Base-by-base conservation (phyloP, 2,888 invertebrate genomes). In the Eulithis testata region DNA sequence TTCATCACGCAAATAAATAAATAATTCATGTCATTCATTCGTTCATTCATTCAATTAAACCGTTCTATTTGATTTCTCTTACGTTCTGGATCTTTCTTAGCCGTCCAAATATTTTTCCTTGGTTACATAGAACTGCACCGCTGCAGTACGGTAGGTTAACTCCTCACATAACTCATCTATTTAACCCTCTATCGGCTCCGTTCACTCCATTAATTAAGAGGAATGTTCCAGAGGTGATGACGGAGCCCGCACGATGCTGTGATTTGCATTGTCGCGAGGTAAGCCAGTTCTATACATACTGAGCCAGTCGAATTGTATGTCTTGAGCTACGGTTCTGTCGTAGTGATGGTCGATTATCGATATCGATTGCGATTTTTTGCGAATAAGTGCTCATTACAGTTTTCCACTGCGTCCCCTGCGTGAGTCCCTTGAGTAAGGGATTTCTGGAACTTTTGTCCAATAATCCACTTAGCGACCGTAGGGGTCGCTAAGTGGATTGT, bases 211-310 rank as follows among this genome's bases (percentile, higher is more conserved):
- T 67, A 67, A 67, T 63, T 67, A 64, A 57, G 50, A 54, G 63
- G 60, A 63, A 63, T 63, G 57, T 57, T 60, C 51, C 50, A 37
- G 53, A 63, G 66, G 66, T 67, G 66, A 67, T 63, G 66, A 67
- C 63, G 59, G 51, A 56, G 60, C 64, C 44, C 27, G 64, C 59
- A 54, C 59, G 65, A 55, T 62, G 65, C 71, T 70, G 66, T 59
- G 79, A 88, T 88, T 85, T 87, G 86, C 88, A 89, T 88, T 88
- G 89, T 88, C 85, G 79, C 79, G 78, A 60, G 73, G 69, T 63
- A 63, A 52, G 69, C 74, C 58, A 45, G 54, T 36, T 59, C 47
- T 53, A 45, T 59, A 56, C 55, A n/a, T 11, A 58, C 27, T 52
- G 51, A 60, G 37, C 45, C 60, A 60, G 4, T 49, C 21, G 12